Evolutionary conservation across 2,797 vertebrate genomes (phyloP), one percentile per base, ranked within the genome.

Genomic region (Thunnus albacares): DNA sequence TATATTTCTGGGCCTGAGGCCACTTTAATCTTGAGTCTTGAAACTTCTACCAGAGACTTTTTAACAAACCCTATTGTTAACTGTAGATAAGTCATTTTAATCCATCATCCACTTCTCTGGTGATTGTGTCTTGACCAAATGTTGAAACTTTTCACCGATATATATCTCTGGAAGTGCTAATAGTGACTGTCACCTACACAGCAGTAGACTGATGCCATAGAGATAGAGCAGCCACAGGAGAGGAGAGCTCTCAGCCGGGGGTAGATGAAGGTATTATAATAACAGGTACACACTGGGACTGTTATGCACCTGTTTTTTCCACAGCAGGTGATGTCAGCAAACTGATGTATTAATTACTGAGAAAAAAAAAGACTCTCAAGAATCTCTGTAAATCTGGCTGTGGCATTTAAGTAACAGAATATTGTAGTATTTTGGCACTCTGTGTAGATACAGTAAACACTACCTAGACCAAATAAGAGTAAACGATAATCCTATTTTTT

Each of bases 221-320:
- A 78, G 85, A 92, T 86, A 59, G 63, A 38, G 1, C 66, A 82
- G 84, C 77, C 89, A 80, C 77, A 80, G 70, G 89, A 80, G 89
- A 89, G 76, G 52, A 69, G 59, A 57, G 58, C 72, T 70, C 87
- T 75, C 83, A 87, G 84, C 81, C 77, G 90, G 87, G 60, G 64
- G 81, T 58, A 84, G 86, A 84, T 81, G 77, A 74, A 82, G 61
- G 55, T 65, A 77, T 65, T 64, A 86, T 88, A 87, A 91, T 90
- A 74, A 91, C 89, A 67, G 80, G 69, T 73, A 65, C 90, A 86
- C 90, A 87, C 79, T 78, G 89, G 89, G 91, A 90, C 80, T 89
- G 81, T 84, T 87, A 53, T 84, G 77, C 77, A 71, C 74, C 82
- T 0, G 14, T 4, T 73, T 89, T 90, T 92, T 90, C 88, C 89